A percentile compares a stretch with the other conserved stretches of the same genome.
Evolutionary conservation across 2,888 invertebrate genomes (phyloP).

Genomic region (Terebella lapidaria): DNA sequence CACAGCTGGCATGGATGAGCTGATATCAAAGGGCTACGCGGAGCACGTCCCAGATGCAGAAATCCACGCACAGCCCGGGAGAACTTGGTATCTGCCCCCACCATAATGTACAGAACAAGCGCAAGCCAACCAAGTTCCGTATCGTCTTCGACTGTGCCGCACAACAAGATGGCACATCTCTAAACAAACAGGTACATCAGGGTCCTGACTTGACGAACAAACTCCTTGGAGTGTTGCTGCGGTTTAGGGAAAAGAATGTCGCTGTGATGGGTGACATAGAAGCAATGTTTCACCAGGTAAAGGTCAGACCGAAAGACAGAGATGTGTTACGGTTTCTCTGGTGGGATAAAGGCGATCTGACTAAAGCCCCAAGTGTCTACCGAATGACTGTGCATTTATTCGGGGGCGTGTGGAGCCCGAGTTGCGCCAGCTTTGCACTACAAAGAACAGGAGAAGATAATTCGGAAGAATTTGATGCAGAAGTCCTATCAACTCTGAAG

Average conservation of each 20-base stretch:
- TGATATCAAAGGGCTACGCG: background rate
- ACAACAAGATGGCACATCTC: background rate
- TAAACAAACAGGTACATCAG: slow-evolving; percentile 21
- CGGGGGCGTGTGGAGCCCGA: too few species aligned
- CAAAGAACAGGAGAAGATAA: background rate
- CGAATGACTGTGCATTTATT: too few species aligned
- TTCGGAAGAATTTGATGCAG: too few species aligned
- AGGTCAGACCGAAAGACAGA: background rate
- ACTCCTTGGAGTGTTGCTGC: slow-evolving; percentile 14
- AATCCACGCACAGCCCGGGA: background rate
- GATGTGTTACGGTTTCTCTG: background rate
- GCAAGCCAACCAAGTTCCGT: slow-evolving; percentile 8
- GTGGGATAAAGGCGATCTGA: background rate
- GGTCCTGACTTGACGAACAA: slow-evolving; percentile 22
- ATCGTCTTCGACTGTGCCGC: slow-evolving; percentile 15
- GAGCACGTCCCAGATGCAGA: background rate
- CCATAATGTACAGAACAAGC: slow-evolving; percentile 12
- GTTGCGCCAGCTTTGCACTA: background rate
- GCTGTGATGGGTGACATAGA: slow-evolving; percentile 8
- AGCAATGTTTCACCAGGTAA: slow-evolving; percentile 8
- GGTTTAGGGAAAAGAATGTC: slow-evolving; percentile 16
- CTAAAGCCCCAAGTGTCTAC: background rate
- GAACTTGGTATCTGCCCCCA: slow-evolving; percentile 22
- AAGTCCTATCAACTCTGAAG: too few species aligned
- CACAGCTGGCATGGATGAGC: background rate